Conservation (phyloP, 2,888 invertebrate species). For the Athalia circularis region DNA sequence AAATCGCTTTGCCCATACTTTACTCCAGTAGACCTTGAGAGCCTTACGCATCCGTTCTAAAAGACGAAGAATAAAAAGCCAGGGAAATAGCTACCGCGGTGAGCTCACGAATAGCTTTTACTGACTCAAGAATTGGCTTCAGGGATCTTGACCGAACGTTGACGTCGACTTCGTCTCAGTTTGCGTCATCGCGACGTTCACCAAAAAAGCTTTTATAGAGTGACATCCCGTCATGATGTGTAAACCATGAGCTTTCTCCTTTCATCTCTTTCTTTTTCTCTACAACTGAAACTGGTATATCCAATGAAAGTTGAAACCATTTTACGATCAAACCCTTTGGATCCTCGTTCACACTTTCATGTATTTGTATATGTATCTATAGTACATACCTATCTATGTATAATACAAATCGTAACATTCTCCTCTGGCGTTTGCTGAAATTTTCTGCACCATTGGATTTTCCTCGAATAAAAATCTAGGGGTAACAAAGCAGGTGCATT, state of each 20-base stretch:
- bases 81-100: constrained; percentile 49
- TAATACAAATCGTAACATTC: too few species aligned
- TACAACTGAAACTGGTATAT: constrained; percentile 21
- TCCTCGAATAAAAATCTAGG: background rate
- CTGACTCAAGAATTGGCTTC: constrained; percentile 55
- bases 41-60: constrained; percentile 24
- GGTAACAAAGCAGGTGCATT: background rate
- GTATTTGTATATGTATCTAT: background rate
- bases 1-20: constrained; percentile 52
- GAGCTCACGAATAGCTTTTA: constrained; percentile 50
- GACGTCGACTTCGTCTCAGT: constrained; percentile 43
- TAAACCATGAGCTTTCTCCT: constrained; percentile 66
- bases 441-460: too few species aligned
- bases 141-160: constrained; percentile 61
- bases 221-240: constrained; percentile 66
- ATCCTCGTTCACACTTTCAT: background rate
- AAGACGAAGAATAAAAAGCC: constrained; percentile 43
- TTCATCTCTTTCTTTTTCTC: constrained; percentile 33
- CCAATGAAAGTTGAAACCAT: constrained; percentile 57
- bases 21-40: constrained; percentile 13
- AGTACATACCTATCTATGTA: too few species aligned
- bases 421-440: too few species aligned
- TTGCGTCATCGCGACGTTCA: constrained; percentile 53
- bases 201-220: constrained; percentile 63
- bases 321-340: constrained; percentile 50